A percentile compares a stretch with the other conserved stretches of the same genome.
These are phyloP conservation scores for Drosophila bipectinata DNA, from an alignment of 1,140 invertebrate species.

Conservation along the genomic window DNA sequence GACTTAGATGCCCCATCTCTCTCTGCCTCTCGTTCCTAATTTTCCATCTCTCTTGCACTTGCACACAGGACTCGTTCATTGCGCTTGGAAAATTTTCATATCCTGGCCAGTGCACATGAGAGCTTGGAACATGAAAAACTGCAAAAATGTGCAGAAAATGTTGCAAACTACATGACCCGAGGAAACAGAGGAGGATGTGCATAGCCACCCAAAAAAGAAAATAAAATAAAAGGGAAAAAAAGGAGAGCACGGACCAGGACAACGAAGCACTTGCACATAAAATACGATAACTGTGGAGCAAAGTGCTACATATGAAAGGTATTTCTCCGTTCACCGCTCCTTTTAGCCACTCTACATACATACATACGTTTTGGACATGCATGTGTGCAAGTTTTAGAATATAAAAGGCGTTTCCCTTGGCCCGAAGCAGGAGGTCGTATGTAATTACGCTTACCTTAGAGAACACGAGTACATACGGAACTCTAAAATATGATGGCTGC, in stretches of 20 bases:
- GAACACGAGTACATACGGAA: conserved; percentile 28
- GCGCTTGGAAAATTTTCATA: conserved; percentile 79
- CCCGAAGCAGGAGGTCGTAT: conserved; percentile 38
- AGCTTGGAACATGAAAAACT: conserved; percentile 77
- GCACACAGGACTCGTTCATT: conserved; percentile 34
- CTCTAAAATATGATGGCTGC: conserved; percentile 68
- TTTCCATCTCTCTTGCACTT: conserved; percentile 1
- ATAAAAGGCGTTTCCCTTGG: conserved; percentile 52
- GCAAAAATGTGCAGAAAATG: conserved; percentile 80
- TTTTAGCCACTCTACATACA: conserved; percentile 25
- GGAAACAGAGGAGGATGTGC: neutral
- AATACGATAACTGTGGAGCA: conserved; percentile 77
- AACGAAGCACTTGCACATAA: conserved; percentile 69
- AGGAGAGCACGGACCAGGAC: conserved; percentile 18
- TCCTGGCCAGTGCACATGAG: conserved; percentile 70
- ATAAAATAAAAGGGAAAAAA: conserved; percentile 3
- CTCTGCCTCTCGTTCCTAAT: conserved; percentile 4
- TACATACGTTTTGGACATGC: conserved; percentile 22
- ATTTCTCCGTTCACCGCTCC: conserved; percentile 20
- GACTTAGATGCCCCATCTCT: conserved; percentile 40
- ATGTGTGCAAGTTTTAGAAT: conserved; percentile 62
- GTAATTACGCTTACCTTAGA: conserved; percentile 71
- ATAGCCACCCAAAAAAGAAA: conserved; percentile 6
- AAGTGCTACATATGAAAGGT: conserved; percentile 81
- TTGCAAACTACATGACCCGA: conserved; percentile 68